Base-by-base conservation (phyloP, 2,888 invertebrate genomes). In the Lepeophtheirus nordmannii region DNA sequence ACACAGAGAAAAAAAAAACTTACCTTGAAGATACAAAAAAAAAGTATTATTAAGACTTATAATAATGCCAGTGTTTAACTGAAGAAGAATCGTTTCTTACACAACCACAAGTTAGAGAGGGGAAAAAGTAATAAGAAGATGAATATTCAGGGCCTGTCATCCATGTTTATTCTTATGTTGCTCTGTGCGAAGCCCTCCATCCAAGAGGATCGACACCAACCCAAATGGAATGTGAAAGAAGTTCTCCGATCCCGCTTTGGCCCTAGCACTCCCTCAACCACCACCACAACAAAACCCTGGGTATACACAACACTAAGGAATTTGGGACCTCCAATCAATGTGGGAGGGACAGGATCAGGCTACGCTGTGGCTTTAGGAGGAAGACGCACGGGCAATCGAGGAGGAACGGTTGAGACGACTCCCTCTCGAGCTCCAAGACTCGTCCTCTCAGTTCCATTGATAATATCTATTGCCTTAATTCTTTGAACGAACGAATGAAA, bases 1-100 rank as follows among this genome's bases (percentile, higher is more conserved):
- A 46, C 53, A 46, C 8, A 46, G 14, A 46, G 53, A 8, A 46
- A 8, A 46, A 46, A 46, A 17, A 46, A 46, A 14, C 53, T 46
- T 46, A 46, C 53, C 53, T 46, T 46, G 53, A 46, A 41, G 41
- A 41, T 41, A 41, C 41, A 14, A 41, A 41, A 41, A 41, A 41
- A 41, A 41, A 46, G 53, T 46, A 46, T 46, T 46, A 17, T 17
- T 46, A 46, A 30, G 30, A 30, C 7, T 30, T 30, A 30, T 30
- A 30, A 2, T 30, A 30, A 30, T 30, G 30, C 30, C 30, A 30
- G 30, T 30, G 30, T 30, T 30, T 30, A 30, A 30, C 30, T 30
- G 30, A 30, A 30, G 30, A 30, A 30, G 30, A 30, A 30, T 30
- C 30, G 30, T 30, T 30, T 30, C 30, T 30, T 30, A 30, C 30